Evolutionary conservation across 2,888 invertebrate genomes (phyloP).

Genomic region (Synanthedon andrenaeformis): DNA sequence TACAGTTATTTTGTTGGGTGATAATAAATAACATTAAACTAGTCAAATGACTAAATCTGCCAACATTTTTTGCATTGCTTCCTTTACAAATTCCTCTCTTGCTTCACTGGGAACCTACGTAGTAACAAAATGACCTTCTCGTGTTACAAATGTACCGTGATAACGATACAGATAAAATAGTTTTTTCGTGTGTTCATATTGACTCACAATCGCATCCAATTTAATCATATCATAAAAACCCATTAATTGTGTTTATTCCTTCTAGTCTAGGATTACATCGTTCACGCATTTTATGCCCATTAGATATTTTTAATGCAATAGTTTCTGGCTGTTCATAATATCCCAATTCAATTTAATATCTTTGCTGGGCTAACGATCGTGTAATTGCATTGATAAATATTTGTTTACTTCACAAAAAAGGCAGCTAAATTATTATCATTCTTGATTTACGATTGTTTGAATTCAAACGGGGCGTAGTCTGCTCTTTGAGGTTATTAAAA

Average conservation of each 20-base stretch:
- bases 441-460: conserved; percentile 52
- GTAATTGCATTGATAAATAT: conserved; percentile 64
- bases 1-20: background rate
- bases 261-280: too few species aligned
- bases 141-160: conserved; percentile 35
- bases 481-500: conserved; percentile 56
- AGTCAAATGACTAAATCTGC: background rate
- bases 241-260: too few species aligned
- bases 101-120: background rate
- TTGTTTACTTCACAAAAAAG: conserved; percentile 52
- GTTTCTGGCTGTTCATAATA: too few species aligned
- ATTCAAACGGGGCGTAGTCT: conserved; percentile 43
- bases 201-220: too few species aligned
- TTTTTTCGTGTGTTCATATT: too few species aligned
- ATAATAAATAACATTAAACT: background rate
- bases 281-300: too few species aligned
- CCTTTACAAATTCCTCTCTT: background rate
- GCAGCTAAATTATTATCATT: conserved; percentile 44
- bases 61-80: conserved; percentile 4
- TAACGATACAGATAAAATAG: conserved; percentile 12
- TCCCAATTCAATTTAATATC: conserved; percentile 30
- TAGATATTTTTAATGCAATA: too few species aligned
- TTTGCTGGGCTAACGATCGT: conserved; percentile 51
- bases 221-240: too few species aligned
- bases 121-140: conserved; percentile 32